Evolutionary conservation across 1,140 invertebrate genomes (phyloP), one percentile per base, ranked within the genome.

Genomic region (Oryctes rhinoceros): DNA sequence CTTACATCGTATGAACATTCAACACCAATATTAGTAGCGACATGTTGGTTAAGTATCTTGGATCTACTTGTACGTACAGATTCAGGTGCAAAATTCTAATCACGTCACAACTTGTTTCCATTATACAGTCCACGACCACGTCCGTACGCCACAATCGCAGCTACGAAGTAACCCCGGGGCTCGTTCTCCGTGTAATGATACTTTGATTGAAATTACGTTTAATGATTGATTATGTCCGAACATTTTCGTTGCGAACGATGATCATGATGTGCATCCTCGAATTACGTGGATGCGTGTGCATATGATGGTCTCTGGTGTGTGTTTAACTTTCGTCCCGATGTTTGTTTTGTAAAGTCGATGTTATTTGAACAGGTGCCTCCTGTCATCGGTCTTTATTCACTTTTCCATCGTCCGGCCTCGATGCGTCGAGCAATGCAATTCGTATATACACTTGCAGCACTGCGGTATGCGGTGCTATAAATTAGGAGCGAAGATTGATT

Each of bases 171-270:
- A 59, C 15, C 18, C n/a, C 53, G n/a, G 15, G 24, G 13, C 37
- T 76, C 13, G 15, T 48, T 76, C 75, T 6, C 24, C 13, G 48
- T 18, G 44, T 59, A 78, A 78, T 53, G 77, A 62, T 39, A 49
- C 47, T 65, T 59, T 62, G 77, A 78, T 59, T 78, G 47, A 78
- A 78, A 78, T 78, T 78, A 62, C 24, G 18, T 65, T 59, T 78
- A 78, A 65, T 78, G 77, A 78, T 78, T 78, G 77, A 78, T 78
- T 78, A 62, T 30, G 49, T 53, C 48, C n/a, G 75, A 20, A 76
- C 37, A 76, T 49, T 76, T 76, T 44, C 65, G 15, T 71, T 24
- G 53, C 53, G 53, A 59, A 15, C 53, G 18, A 18, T 59, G 53
- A 59, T 37, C 65, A 71, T 37, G 65, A 71, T 24, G 65, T 30